Base-by-base conservation (phyloP, 2,113 vertebrate species). In the Paramisgurnus dabryanus region DNA sequence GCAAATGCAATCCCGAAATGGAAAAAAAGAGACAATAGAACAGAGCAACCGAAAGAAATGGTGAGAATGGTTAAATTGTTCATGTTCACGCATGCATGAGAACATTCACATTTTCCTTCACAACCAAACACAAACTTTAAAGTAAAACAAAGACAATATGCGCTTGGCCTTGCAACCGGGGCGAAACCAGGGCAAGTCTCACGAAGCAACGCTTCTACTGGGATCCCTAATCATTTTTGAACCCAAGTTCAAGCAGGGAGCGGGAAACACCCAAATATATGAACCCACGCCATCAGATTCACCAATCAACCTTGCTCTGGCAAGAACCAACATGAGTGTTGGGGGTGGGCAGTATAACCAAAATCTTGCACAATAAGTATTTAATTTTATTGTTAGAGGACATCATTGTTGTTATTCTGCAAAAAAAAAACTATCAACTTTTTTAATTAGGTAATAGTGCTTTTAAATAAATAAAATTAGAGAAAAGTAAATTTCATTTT, bases 61-160 rank as follows among this genome's bases (percentile, higher is more conserved):
- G 45, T 72, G 66, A 69, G 79, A 83, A 79, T 71, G 61, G 53
- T 58, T 22, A 18, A 83, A 84, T 80, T 86, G 85, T 86, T 76
- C 63, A 15, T 72, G 79, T 80, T 65, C 82, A 82, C 58, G 78
- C 85, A 86, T 79, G 85, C 80, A 73, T 80, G 57, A 72, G 67
- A 15, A 76, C 63, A 78, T 50, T 67, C 50, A 27, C 27, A 80
- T 76, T 80, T 63, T 78, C 67, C 41, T 22, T 71, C 77, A 80
- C 79, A n/a, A 78, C 65, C 82, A 82, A 79, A 71, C 49, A 78
- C 78, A 76, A 83, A 63, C 70, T 65, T 43, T 69, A 69, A 64
- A 75, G 41, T 67, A 65, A 57, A 66, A 72, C 60, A 77, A 71
- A 76, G 68, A 45, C 45, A 70, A 43, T 71, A 61, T 53, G 13